Base-by-base conservation (phyloP, 2,797 vertebrate species). In the Danio choprae region DNA sequence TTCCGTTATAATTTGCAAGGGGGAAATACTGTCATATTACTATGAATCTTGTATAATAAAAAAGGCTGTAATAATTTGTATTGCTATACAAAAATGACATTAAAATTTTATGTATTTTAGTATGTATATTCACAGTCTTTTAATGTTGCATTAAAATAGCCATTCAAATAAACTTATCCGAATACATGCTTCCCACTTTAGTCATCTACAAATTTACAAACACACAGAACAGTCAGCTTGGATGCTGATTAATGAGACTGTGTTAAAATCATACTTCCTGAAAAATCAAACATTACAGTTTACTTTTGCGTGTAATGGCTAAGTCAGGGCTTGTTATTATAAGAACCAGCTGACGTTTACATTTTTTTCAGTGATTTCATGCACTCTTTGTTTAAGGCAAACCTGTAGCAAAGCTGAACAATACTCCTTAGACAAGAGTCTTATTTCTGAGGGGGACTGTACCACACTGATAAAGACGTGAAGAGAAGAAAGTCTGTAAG, bases 361-460 rank as follows among this genome's bases (percentile, higher is more conserved):
- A 73, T 67, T 12, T 81, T 71, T 77, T 69, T 41, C 20, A 68
- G 62, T 41, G 22, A 38, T 77, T 67, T 80, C 53, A 79, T 67
- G 60, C 11, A 40, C 76, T 86, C 79, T 68, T 70, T 79, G 80
- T 88, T 91, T 90, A 73, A 90, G 88, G 88, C 86, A 84, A 83
- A 86, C 13, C 38, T 81, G 78, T 74, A 84, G 79, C 81, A 84
- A 82, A 80, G 77, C 77, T 79, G 80, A 92, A 91, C 90, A 92
- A 92, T 93, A 87, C 69, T 75, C 70, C 13, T 73, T 67, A 73
- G 84, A 90, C 88, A 86, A 92, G 89, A 90, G 87, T 84, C 84
- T 84, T 84, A 58, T 88, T 89, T 90, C 91, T 91, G 89, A 87
- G 88, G 80, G 83, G 85, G 89, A 88, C 90, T 92, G 92, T 87